Evolutionary conservation across 2,113 vertebrate genomes (phyloP), one percentile per base, ranked within the genome.

Genomic region (Hydrochoerus hydrochaeris): DNA sequence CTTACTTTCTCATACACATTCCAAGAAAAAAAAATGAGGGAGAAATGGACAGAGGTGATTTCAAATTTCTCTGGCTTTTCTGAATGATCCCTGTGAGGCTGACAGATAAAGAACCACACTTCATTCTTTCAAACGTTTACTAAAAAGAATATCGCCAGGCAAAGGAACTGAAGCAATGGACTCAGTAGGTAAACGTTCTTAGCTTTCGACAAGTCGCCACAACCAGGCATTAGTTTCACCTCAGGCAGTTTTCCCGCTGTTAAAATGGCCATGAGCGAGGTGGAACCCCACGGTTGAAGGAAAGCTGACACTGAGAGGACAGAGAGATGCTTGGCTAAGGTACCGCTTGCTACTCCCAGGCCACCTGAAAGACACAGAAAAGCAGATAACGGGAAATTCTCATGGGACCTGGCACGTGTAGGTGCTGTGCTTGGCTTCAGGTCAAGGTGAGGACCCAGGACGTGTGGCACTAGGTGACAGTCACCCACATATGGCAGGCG

Each of bases 81-180:
- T n/a, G 3, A 85, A 85, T 9, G 17, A n/a, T 30, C 16, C 17
- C 57, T 60, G 2, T 24, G 11, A 26, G 35, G 6, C 57, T 90
- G 78, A 58, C 83, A 35, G 24, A 90, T 38, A 57, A 92, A 90
- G 49, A 91, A 38, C 46, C 41, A 75, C 9, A 26, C 52, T 93
- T 89, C 80, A n/a, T 69, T 87, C 90, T 86, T 86, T 85, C 60
- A 78, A 91, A 83, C 89, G 62, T 91, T 96, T 91, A 58, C 58
- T 96, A 60, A 73, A 94, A 95, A 85, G 82, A 95, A 88, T 63
- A 65, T n/a, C 80, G 41, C 83, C 19, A n/a, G 35, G 32, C 58
- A 85, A 75, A 49, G 22, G 24, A 90, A 35, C 30, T 35, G 28
- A n/a, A 78, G 60, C 19, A 78, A 82, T 22, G 52, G 63, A 67